These are phyloP conservation scores for Gyps fulvus DNA, from an alignment of 2,113 vertebrate genomes.

Conservation along the genomic window DNA sequence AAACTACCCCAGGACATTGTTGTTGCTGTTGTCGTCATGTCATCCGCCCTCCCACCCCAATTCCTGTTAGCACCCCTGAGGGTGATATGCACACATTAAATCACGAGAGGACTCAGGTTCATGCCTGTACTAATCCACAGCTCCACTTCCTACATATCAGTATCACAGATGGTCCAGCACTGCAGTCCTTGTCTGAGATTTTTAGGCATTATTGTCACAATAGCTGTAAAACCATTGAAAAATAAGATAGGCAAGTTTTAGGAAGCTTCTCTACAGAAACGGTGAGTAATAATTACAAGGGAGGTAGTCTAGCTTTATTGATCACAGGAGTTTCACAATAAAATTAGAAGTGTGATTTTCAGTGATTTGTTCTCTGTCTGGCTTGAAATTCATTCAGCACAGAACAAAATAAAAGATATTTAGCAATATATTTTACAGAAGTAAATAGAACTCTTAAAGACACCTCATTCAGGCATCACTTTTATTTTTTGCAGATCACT, in stretches of 20 bases:
- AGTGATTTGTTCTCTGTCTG: background rate
- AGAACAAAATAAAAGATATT: background rate
- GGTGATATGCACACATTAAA: accelerated
- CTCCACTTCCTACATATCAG: background rate
- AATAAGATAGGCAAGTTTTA: background rate
- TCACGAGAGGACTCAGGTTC: background rate
- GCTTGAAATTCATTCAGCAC: background rate
- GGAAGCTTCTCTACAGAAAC: background rate
- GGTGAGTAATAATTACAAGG: background rate
- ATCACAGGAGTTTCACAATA: background rate
- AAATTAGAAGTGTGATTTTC: background rate
- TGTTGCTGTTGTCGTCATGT: accelerated
- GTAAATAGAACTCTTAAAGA: background rate
- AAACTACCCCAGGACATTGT: background rate
- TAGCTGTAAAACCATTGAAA: background rate
- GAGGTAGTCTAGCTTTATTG: background rate
- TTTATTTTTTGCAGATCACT: background rate
- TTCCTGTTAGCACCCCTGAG: background rate
- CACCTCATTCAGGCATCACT: background rate
- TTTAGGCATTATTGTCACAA: background rate
- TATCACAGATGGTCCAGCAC: background rate
- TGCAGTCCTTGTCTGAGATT: background rate
- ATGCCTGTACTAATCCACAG: background rate
- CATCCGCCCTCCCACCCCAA: no score
- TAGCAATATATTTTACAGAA: background rate